Evolutionary conservation across 2,113 vertebrate genomes (phyloP).

Genomic region (Lophochroa leadbeateri): DNA sequence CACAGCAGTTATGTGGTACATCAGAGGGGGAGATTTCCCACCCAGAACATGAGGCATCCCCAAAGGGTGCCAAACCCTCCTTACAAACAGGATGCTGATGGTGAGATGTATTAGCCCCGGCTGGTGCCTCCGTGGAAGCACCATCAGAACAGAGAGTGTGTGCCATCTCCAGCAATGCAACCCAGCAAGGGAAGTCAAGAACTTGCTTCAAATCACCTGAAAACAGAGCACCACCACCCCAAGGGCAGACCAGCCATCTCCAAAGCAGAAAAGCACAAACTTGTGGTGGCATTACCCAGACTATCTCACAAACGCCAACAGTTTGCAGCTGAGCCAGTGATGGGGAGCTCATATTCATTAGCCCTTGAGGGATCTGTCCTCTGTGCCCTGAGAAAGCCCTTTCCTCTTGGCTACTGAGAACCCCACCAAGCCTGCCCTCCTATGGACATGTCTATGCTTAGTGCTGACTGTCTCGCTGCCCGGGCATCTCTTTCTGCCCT

Average conservation of each 20-base stretch:
- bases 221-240: background rate
- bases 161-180: background rate
- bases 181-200: background rate
- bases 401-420: background rate
- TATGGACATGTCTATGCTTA: fast-evolving
- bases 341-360: background rate
- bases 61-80: background rate
- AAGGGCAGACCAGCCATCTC: background rate
- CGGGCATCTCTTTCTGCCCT: background rate
- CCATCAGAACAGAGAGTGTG: fast-evolving
- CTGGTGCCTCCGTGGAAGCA: background rate
- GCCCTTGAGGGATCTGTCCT: background rate
- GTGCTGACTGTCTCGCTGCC: background rate
- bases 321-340: background rate
- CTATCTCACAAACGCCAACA: background rate
- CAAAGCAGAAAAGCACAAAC: background rate
- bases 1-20: background rate
- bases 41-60: background rate
- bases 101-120: background rate
- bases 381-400: background rate
- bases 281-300: background rate
- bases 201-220: background rate
- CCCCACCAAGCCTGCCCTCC: background rate
- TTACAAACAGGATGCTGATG: background rate
- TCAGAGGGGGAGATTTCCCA: background rate